These are phyloP conservation scores for Drosophila kurseongensis DNA, from an alignment of 1,140 invertebrate genomes.

Conservation along the genomic window DNA sequence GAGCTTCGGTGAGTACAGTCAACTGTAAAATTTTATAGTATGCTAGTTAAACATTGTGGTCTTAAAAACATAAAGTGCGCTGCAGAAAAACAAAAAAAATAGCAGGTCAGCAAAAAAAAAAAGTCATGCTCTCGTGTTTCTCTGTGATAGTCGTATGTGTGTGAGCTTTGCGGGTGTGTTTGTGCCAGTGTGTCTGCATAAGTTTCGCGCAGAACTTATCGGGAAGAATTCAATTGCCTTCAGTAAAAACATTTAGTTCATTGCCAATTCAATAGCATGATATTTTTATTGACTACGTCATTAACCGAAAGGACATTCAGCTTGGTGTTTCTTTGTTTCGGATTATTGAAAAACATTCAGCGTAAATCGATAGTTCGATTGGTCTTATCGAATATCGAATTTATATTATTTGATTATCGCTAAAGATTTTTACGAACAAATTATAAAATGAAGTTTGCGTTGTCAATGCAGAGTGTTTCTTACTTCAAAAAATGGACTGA, in stretches of 20 bases:
- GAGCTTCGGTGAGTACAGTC: constrained; percentile 10
- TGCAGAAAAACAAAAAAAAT: constrained; percentile 5
- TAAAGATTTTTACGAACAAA: no score
- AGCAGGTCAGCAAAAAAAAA: not conserved
- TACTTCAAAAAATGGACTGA: no score
- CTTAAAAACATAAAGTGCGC: not conserved
- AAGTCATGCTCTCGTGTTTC: not conserved
- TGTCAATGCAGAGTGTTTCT: no score
- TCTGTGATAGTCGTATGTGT: not conserved
- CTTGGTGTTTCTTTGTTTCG: no score
- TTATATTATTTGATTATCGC: no score
- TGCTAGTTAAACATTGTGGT: not conserved
- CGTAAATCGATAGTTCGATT: not conserved
- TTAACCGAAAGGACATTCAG: not conserved
- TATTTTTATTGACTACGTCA: not conserved
- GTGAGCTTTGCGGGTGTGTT: constrained; percentile 13
- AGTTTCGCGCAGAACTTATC: constrained; percentile 17
- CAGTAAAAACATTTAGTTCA: not conserved
- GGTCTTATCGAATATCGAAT: no score
- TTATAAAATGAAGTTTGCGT: no score
- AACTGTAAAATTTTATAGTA: not conserved
- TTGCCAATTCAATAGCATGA: not conserved
- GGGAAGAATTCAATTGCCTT: constrained; percentile 7
- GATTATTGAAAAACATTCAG: no score
- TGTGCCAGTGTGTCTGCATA: constrained; percentile 6